Evolutionary conservation across 2,113 vertebrate species (phyloP).

Genomic region (Hippopotamus amphibius): DNA sequence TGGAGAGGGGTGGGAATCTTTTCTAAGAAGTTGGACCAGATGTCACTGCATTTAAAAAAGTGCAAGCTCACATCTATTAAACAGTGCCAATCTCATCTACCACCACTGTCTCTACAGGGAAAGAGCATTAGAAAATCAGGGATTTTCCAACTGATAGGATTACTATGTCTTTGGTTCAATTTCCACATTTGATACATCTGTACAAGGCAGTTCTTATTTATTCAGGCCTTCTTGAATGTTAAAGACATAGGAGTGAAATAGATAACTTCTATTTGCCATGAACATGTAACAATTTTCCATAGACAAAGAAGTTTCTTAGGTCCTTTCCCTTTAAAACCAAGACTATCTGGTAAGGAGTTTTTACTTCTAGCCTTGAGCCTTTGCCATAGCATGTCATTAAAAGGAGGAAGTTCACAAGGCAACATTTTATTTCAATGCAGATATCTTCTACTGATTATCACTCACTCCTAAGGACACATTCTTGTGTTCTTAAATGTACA

Average conservation of each 20-base stretch:
- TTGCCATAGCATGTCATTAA: not conserved
- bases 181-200: not conserved
- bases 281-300: not conserved
- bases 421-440: not conserved
- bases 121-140: not conserved
- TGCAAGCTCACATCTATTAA: not conserved
- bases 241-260: not conserved
- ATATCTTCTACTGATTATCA: not conserved
- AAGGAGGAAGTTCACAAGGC: constrained; percentile 8
- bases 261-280: not conserved
- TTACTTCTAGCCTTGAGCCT: not conserved
- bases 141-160: not conserved
- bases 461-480: not conserved
- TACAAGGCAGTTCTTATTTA: not conserved
- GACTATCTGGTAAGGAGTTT: not conserved
- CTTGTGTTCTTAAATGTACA: not conserved
- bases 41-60: not conserved
- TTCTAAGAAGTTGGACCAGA: not conserved
- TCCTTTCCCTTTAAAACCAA: not conserved
- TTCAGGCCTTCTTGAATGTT: not conserved
- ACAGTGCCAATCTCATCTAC: not conserved
- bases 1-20: not conserved
- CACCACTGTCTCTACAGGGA: not conserved
- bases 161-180: not conserved
- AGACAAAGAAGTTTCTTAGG: not conserved